Conservation (phyloP, 2,888 invertebrate species). For the Orthonychiurus folsomi region DNA sequence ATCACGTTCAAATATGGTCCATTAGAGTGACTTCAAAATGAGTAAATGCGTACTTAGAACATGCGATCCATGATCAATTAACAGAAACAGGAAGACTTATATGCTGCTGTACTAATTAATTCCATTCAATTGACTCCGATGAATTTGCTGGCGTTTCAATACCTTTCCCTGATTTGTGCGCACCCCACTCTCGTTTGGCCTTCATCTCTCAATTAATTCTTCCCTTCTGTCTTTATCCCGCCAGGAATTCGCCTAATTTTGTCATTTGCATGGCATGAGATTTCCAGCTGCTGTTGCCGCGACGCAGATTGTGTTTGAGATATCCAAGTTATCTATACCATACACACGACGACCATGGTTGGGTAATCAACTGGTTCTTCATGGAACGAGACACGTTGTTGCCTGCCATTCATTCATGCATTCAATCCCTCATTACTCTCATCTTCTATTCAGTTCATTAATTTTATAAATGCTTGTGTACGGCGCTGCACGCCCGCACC, state of each 20-base stretch:
- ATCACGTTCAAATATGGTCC: no score
- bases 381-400: neutral
- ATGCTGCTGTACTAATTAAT: no score
- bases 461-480: neutral
- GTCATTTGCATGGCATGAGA: conserved; percentile 12
- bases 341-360: neutral
- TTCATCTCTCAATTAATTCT: neutral
- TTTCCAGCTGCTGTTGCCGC: neutral
- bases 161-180: no score
- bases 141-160: no score
- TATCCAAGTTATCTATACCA: neutral
- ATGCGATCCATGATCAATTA: no score
- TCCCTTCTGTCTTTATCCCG: neutral
- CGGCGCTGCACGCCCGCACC: no score
- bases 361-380: neutral
- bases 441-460: neutral
- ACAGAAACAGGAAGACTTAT: no score
- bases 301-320: neutral
- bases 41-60: no score
- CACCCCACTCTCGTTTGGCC: no score
- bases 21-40: no score
- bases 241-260: conserved; percentile 24
- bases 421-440: no score
- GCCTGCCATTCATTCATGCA: neutral
- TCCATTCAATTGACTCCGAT: no score